Percentiles rank a stretch among this genome's conserved stretches.
phyloP scores from a whole-genome alignment of 1,140 invertebrate species.

The Atta texana region DNA sequence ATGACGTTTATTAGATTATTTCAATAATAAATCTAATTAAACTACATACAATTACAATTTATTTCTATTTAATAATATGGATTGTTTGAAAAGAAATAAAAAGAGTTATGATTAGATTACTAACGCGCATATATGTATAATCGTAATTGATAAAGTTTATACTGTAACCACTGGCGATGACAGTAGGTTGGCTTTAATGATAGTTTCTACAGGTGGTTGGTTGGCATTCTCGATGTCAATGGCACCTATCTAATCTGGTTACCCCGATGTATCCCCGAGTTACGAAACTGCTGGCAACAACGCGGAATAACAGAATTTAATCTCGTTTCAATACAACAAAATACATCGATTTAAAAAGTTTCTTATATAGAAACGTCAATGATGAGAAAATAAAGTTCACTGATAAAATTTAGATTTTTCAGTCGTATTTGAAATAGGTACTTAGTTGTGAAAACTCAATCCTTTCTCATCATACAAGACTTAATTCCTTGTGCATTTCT shows the following conservation, averaged over 20 bases:
- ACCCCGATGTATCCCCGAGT: slow-evolving; percentile 28
- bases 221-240: slow-evolving; percentile 71
- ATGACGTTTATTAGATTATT: not conserved
- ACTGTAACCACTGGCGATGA: not conserved
- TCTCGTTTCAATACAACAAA: slow-evolving; percentile 29
- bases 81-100: not conserved
- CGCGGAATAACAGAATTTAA: slow-evolving; percentile 33
- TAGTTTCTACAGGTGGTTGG: slow-evolving; percentile 72
- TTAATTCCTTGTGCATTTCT: slow-evolving; percentile 1
- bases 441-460: not conserved
- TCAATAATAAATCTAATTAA: not conserved
- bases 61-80: not conserved
- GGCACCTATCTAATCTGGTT: slow-evolving; percentile 51
- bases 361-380: not conserved
- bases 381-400: slow-evolving; percentile 15
- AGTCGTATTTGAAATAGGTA: not conserved
- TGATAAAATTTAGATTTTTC: not conserved
- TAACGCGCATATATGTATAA: not conserved
- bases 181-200: slow-evolving; percentile 59
- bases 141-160: slow-evolving; percentile 50
- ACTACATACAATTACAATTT: not conserved
- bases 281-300: slow-evolving; percentile 68
- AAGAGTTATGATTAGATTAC: not conserved
- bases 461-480: not conserved
- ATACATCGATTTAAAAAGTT: not conserved